Evolutionary conservation across 2,888 invertebrate species (phyloP).

Genomic region (Myathropa florea): DNA sequence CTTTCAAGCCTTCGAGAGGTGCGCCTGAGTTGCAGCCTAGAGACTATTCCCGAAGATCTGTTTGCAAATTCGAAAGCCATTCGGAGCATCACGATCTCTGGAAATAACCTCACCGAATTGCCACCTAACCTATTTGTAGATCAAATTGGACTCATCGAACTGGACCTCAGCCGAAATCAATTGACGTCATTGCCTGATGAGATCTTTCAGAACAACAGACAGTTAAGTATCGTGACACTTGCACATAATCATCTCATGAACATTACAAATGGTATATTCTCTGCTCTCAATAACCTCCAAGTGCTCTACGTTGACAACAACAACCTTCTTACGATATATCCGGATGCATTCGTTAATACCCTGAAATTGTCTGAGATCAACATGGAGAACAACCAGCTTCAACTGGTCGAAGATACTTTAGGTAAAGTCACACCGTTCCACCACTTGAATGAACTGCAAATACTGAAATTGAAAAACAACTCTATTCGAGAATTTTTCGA

Average conservation of each 20-base stretch:
- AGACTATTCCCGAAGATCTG: conserved; percentile 84
- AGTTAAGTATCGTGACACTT: conserved; percentile 84
- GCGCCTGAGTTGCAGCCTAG: conserved; percentile 83
- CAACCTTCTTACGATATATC: conserved; percentile 78
- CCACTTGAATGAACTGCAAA: conserved; percentile 82
- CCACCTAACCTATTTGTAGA: conserved; percentile 85
- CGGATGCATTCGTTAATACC: conserved; percentile 82
- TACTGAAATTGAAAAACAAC: conserved; percentile 85
- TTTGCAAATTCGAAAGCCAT: conserved; percentile 84
- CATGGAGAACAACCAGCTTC: conserved; percentile 83
- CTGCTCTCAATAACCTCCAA: conserved; percentile 79
- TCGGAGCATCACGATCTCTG: conserved; percentile 83
- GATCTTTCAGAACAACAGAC: conserved; percentile 83
- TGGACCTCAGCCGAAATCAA: conserved; percentile 86
- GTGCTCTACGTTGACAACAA: conserved; percentile 82
- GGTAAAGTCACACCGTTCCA: conserved; percentile 81
- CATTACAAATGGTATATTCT: conserved; percentile 82
- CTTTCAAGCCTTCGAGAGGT: conserved; percentile 83
- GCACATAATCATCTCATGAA: conserved; percentile 84
- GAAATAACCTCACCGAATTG: conserved; percentile 83
- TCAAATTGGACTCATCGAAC: conserved; percentile 83
- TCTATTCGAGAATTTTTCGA: conserved; percentile 83
- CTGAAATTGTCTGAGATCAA: conserved; percentile 82
- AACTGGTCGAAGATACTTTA: conserved; percentile 80
- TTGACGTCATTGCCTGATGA: conserved; percentile 83